Evolutionary conservation across 2,797 vertebrate species (phyloP).

Genomic region (Hyperoplus lanceolatus): DNA sequence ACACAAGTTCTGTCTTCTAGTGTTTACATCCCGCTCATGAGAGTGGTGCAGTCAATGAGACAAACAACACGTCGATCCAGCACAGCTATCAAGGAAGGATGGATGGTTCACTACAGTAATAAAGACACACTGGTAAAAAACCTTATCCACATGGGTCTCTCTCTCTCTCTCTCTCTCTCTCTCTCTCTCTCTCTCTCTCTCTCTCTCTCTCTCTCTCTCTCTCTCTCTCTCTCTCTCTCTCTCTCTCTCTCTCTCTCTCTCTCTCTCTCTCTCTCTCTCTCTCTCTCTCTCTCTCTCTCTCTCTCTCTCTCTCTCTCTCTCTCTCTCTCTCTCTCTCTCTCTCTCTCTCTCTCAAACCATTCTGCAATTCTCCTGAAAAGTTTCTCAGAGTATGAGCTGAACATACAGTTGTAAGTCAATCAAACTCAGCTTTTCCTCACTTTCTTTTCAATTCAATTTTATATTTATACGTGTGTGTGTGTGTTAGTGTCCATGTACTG

Average conservation of each 20-base stretch:
- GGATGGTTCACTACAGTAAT: constrained; percentile 95
- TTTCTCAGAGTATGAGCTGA: background rate
- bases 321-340: no score
- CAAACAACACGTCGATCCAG: constrained; percentile 94
- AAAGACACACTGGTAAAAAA: constrained; percentile 92
- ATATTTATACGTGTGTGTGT: background rate
- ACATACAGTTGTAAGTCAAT: background rate
- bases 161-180: no score
- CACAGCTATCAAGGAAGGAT: constrained; percentile 92
- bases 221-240: no score
- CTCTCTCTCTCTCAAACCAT: no score
- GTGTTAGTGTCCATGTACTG: background rate
- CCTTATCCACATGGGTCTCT: background rate
- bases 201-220: no score
- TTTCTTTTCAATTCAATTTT: constrained; percentile 19
- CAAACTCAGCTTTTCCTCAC: background rate
- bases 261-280: no score
- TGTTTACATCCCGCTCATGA: constrained; percentile 93
- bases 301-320: no score
- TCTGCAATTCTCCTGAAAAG: no score
- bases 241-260: no score
- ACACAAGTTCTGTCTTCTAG: constrained; percentile 61
- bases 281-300: no score
- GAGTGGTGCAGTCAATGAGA: constrained; percentile 93
- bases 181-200: no score